A percentile compares a stretch with the other conserved stretches of the same genome.
phyloP scores from a whole-genome alignment of 2,888 invertebrate species.

The Argyresthia albistria region DNA sequence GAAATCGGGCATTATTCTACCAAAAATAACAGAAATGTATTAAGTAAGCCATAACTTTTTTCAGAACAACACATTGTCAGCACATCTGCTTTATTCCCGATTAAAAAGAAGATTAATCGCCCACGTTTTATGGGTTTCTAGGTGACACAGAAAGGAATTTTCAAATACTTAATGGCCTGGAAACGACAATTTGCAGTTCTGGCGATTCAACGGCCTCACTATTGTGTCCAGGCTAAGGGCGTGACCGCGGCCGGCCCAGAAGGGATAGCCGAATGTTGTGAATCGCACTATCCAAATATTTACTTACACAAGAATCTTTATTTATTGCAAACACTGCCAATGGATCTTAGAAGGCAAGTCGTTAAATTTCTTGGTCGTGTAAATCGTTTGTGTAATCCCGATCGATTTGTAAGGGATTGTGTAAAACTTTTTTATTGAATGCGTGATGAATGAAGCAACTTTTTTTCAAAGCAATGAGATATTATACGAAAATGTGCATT shows the following conservation, averaged over 20 bases:
- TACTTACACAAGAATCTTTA: conserved; percentile 40
- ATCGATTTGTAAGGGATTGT: neutral
- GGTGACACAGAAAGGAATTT: conserved; percentile 26
- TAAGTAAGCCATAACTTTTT: neutral
- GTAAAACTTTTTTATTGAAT: no score
- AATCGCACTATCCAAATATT: conserved; percentile 62
- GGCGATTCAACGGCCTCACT: conserved; percentile 31
- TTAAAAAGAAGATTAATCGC: conserved; percentile 60
- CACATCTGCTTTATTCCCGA: conserved; percentile 19
- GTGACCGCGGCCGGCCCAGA: conserved; percentile 40
- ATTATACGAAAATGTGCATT: no score
- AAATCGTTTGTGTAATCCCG: conserved; percentile 7
- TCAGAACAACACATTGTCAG: neutral
- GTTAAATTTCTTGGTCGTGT: conserved; percentile 11
- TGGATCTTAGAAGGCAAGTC: conserved; percentile 2
- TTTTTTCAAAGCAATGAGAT: no score
- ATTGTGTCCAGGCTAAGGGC: conserved; percentile 50
- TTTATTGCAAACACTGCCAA: conserved; percentile 5
- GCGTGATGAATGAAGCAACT: no score
- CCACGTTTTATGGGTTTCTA: conserved; percentile 12
- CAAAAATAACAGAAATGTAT: no score
- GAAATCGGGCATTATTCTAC: no score
- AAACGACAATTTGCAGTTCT: conserved; percentile 65
- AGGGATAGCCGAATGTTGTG: conserved; percentile 49
- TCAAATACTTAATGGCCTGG: conserved; percentile 61